These are phyloP conservation scores for Alviniconcha marisindica DNA, from an alignment of 1,140 invertebrate genomes.

Conservation along the genomic window DNA sequence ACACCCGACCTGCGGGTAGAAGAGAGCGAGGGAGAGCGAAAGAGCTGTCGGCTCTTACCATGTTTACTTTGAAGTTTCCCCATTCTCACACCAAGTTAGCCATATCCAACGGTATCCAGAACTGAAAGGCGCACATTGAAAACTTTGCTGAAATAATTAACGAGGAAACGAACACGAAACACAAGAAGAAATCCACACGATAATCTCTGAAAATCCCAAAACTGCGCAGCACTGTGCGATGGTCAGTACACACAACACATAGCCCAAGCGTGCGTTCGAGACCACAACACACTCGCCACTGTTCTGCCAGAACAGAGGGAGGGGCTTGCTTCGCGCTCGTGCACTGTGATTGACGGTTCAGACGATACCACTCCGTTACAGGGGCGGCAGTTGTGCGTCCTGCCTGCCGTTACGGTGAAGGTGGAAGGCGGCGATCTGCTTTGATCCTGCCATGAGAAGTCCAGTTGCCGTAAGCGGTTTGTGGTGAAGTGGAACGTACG, in stretches of 20 bases:
- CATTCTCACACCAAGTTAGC: conserved; percentile 35
- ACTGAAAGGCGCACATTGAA: background rate
- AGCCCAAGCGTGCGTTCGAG: background rate
- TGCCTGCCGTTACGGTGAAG: conserved; percentile 28
- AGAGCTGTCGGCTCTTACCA: conserved; percentile 34
- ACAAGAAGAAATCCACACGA: conserved; percentile 1
- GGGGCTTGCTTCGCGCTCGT: conserved; percentile 34
- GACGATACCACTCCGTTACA: conserved; percentile 20
- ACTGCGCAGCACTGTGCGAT: background rate
- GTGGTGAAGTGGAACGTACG: too few relatives aligned
- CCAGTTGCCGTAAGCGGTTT: too few relatives aligned
- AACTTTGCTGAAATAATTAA: background rate
- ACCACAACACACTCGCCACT: conserved; percentile 28
- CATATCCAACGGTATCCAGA: conserved; percentile 35
- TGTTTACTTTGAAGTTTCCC: conserved; percentile 48
- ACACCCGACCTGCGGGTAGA: background rate
- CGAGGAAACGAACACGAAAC: background rate
- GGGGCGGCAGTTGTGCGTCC: conserved; percentile 20
- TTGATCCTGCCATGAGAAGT: background rate
- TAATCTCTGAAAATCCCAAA: background rate
- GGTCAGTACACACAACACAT: conserved; percentile 21
- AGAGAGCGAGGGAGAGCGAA: background rate
- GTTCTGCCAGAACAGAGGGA: conserved; percentile 18
- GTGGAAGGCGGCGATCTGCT: conserved; percentile 23
- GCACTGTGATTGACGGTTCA: conserved; percentile 31